Evolutionary conservation across 2,113 vertebrate genomes (phyloP).

Genomic region (Pangasianodon gigas): DNA sequence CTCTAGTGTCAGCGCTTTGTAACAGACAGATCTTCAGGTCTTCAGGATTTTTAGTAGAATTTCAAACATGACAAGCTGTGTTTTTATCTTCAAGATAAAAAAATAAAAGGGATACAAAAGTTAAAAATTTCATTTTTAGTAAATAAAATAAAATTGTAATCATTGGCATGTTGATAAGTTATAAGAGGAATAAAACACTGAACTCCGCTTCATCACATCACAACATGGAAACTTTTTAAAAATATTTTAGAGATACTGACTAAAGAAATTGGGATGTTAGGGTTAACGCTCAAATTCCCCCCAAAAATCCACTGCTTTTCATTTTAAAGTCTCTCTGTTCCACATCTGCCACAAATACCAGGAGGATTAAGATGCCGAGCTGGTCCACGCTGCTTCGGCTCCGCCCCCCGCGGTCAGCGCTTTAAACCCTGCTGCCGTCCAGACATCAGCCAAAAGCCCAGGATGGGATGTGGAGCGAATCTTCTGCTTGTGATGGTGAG

Average conservation of each 20-base stretch:
- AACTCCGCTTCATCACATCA: background rate
- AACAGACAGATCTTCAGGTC: too few species aligned
- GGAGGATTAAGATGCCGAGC: slow-evolving; percentile 60
- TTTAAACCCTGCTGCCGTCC: slow-evolving; percentile 6
- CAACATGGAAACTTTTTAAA: background rate
- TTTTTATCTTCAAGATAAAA: background rate
- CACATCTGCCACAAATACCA: slow-evolving; percentile 49
- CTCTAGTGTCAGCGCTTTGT: background rate
- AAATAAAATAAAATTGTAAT: too few species aligned
- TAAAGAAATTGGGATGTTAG: background rate
- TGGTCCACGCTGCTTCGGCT: slow-evolving; percentile 14
- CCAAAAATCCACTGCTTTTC: background rate
- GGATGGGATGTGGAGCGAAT: background rate
- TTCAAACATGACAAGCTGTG: background rate
- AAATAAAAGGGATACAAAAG: background rate
- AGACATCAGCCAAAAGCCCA: background rate
- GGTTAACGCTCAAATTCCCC: background rate
- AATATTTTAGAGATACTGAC: background rate
- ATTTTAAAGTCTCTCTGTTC: background rate
- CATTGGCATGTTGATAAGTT: background rate
- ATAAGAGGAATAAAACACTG: background rate
- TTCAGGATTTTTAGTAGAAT: background rate
- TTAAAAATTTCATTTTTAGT: too few species aligned
- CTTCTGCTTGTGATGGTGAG: background rate
- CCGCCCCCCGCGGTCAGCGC: background rate